phyloP scores from a whole-genome alignment of 2,888 invertebrate species.

The Sicus ferrugineus region DNA sequence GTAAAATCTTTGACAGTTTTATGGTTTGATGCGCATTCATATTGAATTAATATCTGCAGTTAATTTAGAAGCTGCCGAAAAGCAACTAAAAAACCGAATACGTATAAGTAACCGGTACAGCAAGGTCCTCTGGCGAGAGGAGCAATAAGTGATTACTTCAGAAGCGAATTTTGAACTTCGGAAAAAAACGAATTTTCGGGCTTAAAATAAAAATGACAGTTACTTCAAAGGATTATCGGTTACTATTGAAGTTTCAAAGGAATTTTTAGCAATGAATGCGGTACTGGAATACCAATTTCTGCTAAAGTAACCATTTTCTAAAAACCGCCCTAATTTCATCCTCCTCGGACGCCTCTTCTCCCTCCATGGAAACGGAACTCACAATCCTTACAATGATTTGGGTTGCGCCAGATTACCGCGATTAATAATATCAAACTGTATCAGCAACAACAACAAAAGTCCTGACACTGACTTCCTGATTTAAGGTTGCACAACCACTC shows the following conservation, averaged over 20 bases:
- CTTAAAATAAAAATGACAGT: too few relatives aligned
- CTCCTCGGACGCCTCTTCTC: background rate
- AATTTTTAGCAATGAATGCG: too few relatives aligned
- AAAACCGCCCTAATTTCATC: background rate
- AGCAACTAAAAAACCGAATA: too few relatives aligned
- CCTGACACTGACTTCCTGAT: slow-evolving; percentile 15
- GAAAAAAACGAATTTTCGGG: too few relatives aligned
- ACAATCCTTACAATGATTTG: background rate
- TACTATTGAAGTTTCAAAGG: too few relatives aligned
- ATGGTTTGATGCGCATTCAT: slow-evolving; percentile 18
- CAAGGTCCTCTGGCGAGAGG: too few relatives aligned
- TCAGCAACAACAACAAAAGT: slow-evolving; percentile 5
- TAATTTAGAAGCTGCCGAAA: background rate
- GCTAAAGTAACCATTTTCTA: background rate
- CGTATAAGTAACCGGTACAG: too few relatives aligned
- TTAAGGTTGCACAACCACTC: background rate
- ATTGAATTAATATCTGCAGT: background rate
- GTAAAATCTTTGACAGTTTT: slow-evolving; percentile 28
- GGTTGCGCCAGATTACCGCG: slow-evolving; percentile 7
- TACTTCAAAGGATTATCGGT: too few relatives aligned
- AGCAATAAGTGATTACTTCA: too few relatives aligned
- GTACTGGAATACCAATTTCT: too few relatives aligned
- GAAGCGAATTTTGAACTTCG: too few relatives aligned
- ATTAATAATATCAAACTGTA: slow-evolving; percentile 7
- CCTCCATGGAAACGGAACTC: background rate